Evolutionary conservation across 2,888 invertebrate genomes (phyloP).

Genomic region (Antitype chi): DNA sequence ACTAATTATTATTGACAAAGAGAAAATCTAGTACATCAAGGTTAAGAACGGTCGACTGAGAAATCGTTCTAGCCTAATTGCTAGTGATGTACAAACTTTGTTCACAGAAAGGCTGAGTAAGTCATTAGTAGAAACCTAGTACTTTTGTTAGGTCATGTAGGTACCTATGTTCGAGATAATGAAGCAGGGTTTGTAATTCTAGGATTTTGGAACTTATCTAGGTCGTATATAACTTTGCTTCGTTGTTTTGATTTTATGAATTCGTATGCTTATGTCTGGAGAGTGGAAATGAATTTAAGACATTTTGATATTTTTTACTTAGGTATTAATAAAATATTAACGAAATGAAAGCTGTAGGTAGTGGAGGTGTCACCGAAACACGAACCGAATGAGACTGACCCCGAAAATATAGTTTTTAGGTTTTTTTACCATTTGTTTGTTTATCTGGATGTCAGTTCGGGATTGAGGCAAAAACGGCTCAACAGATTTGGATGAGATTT

Average conservation of each 20-base stretch:
- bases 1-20: constrained; percentile 10
- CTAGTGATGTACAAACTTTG: constrained; percentile 29
- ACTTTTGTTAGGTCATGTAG: constrained; percentile 5
- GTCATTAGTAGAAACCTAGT: constrained; percentile 32
- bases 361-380: no score
- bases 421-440: no score
- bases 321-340: no score
- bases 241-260: background rate
- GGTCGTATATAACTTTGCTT: background rate
- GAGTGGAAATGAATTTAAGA: background rate
- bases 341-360: no score
- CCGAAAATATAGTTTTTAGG: no score
- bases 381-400: no score
- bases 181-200: constrained; percentile 21
- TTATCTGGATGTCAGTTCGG: no score
- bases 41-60: constrained; percentile 22
- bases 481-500: no score
- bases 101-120: constrained; percentile 29
- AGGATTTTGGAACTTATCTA: constrained; percentile 4
- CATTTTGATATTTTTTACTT: background rate
- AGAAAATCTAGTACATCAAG: constrained; percentile 43
- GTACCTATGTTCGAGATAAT: constrained; percentile 12
- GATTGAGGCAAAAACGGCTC: no score
- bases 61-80: constrained; percentile 50
- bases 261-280: no score